A percentile compares a stretch with the other conserved stretches of the same genome.
Conservation (phyloP, 2,888 invertebrate genomes). For the Brachyptera putata region DNA sequence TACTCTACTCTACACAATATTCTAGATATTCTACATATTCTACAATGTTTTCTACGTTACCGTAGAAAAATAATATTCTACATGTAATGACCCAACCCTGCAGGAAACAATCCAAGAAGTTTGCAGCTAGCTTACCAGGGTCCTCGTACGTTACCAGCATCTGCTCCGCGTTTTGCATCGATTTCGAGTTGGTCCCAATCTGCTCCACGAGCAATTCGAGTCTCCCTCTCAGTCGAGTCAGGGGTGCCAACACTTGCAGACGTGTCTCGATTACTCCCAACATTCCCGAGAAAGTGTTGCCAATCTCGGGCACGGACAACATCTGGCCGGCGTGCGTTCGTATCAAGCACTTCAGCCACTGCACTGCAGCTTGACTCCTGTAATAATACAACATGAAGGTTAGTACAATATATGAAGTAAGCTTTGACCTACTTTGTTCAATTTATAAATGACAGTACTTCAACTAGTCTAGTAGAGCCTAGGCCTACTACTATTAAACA, state of each 20-base stretch:
- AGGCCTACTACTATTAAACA: no score
- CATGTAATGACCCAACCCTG: no score
- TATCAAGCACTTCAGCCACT: slow-evolving; percentile 58
- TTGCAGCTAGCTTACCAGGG: slow-evolving; percentile 37
- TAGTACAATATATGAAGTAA: no score
- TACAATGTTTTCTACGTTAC: no score
- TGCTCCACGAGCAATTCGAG: slow-evolving; percentile 57
- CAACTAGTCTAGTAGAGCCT: no score
- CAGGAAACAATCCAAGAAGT: background rate
- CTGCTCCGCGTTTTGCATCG: slow-evolving; percentile 43
- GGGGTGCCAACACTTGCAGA: slow-evolving; percentile 49
- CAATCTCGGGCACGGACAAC: slow-evolving; percentile 56
- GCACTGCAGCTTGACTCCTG: slow-evolving; percentile 51
- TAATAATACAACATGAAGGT: no score
- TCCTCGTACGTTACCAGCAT: slow-evolving; percentile 54
- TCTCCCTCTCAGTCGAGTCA: slow-evolving; percentile 57
- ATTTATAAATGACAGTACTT: no score
- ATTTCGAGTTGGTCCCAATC: slow-evolving; percentile 41
- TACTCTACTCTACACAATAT: no score
- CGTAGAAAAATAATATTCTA: no score
- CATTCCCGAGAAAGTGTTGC: slow-evolving; percentile 53
- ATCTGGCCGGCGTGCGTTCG: slow-evolving; percentile 58
- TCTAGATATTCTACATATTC: no score
- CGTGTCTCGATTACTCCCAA: slow-evolving; percentile 56
- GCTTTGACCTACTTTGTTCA: no score